phyloP scores from a whole-genome alignment of 2,888 invertebrate species.

The Pogonocherus hispidulus region DNA sequence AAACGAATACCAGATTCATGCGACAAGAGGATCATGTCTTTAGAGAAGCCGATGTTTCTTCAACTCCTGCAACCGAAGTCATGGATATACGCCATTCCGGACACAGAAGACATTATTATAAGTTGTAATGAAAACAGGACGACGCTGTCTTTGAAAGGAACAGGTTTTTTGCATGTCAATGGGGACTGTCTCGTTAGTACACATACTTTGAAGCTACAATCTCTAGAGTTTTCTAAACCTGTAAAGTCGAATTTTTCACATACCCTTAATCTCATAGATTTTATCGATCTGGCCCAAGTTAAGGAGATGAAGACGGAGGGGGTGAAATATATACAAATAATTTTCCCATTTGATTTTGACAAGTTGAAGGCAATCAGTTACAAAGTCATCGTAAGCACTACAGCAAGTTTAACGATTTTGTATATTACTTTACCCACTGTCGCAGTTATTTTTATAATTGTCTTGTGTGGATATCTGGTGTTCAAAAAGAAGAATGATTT shows the following conservation, averaged over 20 bases:
- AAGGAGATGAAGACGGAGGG: not conserved
- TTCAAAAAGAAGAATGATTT: slow-evolving; percentile 15
- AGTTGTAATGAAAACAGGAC: not conserved
- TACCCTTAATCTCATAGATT: slow-evolving; percentile 14
- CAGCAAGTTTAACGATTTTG: slow-evolving; percentile 1
- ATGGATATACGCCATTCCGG: slow-evolving; percentile 31
- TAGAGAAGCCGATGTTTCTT: slow-evolving; percentile 25
- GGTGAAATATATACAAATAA: not conserved
- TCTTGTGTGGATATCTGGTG: not conserved
- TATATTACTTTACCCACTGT: slow-evolving; percentile 9
- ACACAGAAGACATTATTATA: slow-evolving; percentile 5
- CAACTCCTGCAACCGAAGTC: slow-evolving; percentile 20
- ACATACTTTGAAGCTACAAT: not conserved
- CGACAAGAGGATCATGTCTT: slow-evolving; percentile 14
- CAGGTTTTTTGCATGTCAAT: slow-evolving; percentile 26
- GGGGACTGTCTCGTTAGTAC: slow-evolving; percentile 11
- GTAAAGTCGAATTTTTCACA: slow-evolving; percentile 20
- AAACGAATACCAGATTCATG: slow-evolving; percentile 13
- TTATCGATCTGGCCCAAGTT: slow-evolving; percentile 8
- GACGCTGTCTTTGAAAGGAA: slow-evolving; percentile 2
- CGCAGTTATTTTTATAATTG: not conserved
- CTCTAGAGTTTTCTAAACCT: slow-evolving; percentile 21
- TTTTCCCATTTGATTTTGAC: slow-evolving; percentile 27
- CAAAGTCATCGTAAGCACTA: not conserved
- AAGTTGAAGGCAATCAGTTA: slow-evolving; percentile 16